Evolutionary conservation across 2,797 vertebrate genomes (phyloP), one percentile per base, ranked within the genome.

Genomic region (Hemitrygon akajei): DNA sequence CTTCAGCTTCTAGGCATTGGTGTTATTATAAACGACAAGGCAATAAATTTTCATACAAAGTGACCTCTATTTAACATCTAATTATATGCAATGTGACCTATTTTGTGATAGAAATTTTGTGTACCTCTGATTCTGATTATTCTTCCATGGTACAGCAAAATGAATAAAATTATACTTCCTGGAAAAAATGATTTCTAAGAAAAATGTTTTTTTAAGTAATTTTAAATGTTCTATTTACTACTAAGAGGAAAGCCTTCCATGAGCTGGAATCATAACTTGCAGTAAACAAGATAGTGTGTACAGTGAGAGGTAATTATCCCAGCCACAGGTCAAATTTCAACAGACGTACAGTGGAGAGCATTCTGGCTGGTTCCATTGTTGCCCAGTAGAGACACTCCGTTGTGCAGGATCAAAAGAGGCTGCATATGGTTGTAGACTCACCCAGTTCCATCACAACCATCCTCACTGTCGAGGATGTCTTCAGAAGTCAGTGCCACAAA

Each of bases 31-130:
- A 73, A 73, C 22, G 20, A 4, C 63, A 73, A 66, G 69, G 66
- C 66, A 91, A 47, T 73, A 91, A 91, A 47, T 66, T 91, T 91
- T 47, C 66, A 73, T 71, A 47, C 20, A 11, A 73, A 22, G 89
- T 73, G 66, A 73, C 66, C 89, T 91, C 34, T 40, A 91, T 40
- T 73, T 73, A 91, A 91, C 66, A 66, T 71, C 66, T 47, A 91
- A 91, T 91, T 91, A 91, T 37, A 71, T 69, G n/a, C 34, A 91
- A 91, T 40, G 7, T 37, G 34, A 71, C 34, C 34, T 22, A 63
- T n/a, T 10, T 22, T 71, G 37, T 37, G 69, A 40, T 34, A 40
- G 18, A 91, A 40, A 71, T 91, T 37, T 71, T 91, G 22, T 71
- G 18, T 69, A 25, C 20, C 34, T 69, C n/a, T 37, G 20, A 91